Evolutionary conservation across 2,797 vertebrate species (phyloP).

Genomic region (Danio aesculapii): DNA sequence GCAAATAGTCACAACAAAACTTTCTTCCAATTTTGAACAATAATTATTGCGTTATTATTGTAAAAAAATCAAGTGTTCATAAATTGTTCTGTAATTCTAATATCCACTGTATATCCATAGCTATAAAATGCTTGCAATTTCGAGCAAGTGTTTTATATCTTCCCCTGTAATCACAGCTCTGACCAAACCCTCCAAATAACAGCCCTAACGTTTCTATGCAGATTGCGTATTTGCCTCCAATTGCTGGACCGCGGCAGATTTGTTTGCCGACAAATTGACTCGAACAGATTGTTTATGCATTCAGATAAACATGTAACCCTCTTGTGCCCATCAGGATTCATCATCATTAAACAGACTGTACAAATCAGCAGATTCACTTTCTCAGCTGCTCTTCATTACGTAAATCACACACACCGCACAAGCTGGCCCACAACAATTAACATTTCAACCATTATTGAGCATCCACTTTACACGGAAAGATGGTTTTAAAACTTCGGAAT

Average conservation of each 20-base stretch:
- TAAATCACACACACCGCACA: conserved; percentile 61
- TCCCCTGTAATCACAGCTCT: conserved; percentile 58
- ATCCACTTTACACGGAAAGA: conserved; percentile 53
- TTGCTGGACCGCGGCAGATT: conserved; percentile 64
- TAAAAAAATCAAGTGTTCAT: no score
- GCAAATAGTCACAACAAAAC: no score
- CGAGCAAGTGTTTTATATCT: conserved; percentile 6
- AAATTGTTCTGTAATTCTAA: no score
- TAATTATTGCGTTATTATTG: no score
- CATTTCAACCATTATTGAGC: conserved; percentile 59
- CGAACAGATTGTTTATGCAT: conserved; percentile 85
- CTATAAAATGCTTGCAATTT: not conserved
- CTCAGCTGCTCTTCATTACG: conserved; percentile 83
- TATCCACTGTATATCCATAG: not conserved
- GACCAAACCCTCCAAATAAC: conserved; percentile 9
- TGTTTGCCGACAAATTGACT: conserved; percentile 77
- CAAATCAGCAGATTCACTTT: conserved; percentile 81
- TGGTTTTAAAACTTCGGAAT: conserved; percentile 51
- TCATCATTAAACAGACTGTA: conserved; percentile 85
- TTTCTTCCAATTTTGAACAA: no score
- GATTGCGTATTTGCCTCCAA: conserved; percentile 55
- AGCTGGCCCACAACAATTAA: conserved; percentile 61
- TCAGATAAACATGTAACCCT: conserved; percentile 80
- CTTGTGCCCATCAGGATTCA: conserved; percentile 84
- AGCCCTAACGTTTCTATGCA: conserved; percentile 55